Evolutionary conservation across 2,113 vertebrate species (phyloP).

Genomic region (human): DNA sequence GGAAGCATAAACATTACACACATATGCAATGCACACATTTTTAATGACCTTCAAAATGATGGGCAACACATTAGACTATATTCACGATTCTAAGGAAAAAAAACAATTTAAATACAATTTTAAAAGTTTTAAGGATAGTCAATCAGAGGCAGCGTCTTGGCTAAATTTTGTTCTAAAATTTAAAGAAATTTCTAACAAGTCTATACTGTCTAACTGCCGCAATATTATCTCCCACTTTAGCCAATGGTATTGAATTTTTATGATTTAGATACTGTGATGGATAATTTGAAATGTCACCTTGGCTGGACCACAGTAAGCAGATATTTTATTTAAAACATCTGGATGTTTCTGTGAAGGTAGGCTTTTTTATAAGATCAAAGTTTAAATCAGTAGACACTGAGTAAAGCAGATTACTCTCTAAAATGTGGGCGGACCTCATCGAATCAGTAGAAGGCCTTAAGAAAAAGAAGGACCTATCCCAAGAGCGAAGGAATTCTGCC

Average conservation of each 20-base stretch:
- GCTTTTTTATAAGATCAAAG: not conserved
- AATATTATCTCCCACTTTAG: not conserved
- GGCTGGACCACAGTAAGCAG: not conserved
- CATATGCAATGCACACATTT: not conserved
- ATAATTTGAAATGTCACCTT: not conserved
- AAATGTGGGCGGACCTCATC: not conserved
- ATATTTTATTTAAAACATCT: not conserved
- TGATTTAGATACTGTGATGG: not conserved
- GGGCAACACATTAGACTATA: not conserved
- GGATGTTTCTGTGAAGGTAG: not conserved
- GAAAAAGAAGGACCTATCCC: not conserved
- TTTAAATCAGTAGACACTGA: not conserved
- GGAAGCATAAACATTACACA: not conserved
- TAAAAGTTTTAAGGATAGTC: not conserved
- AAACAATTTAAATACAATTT: not conserved
- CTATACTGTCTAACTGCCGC: not conserved
- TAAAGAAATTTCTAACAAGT: conserved; percentile 6
- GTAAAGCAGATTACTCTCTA: not conserved
- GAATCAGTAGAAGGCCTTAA: not conserved
- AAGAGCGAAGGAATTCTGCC: not conserved
- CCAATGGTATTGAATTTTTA: not conserved
- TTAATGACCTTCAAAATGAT: not conserved
- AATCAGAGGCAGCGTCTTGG: not conserved
- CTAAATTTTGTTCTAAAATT: not conserved
- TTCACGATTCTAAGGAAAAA: not conserved